Conservation (phyloP, 2,113 vertebrate genomes). For the Hylia prasina region DNA sequence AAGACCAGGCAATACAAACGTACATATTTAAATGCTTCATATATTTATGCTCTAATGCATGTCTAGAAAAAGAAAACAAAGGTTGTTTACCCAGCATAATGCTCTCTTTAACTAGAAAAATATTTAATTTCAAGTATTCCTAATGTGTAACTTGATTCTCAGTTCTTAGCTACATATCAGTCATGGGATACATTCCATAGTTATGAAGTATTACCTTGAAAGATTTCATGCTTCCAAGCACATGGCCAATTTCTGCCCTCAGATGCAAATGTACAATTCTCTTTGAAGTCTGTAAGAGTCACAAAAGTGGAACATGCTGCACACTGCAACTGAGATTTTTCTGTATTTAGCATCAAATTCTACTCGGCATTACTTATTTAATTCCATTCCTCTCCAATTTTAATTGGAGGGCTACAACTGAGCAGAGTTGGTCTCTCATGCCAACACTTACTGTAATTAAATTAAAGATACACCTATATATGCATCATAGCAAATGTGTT, state of each 20-base stretch:
- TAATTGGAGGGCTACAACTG: background rate
- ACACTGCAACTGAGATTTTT: background rate
- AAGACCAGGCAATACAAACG: background rate
- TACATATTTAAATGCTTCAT: background rate
- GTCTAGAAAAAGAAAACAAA: background rate
- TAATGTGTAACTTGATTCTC: slow-evolving; percentile 47
- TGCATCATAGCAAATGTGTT: background rate
- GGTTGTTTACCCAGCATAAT: background rate
- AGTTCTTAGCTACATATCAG: slow-evolving; percentile 47
- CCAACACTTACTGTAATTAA: background rate
- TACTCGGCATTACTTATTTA: background rate
- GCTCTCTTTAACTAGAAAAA: slow-evolving; percentile 30
- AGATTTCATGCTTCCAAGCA: slow-evolving; percentile 50
- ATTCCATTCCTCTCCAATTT: background rate
- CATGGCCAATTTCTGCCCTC: background rate
- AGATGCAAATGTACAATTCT: slow-evolving; percentile 29
- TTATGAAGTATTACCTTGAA: slow-evolving; percentile 59
- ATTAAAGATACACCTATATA: background rate
- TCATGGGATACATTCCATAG: slow-evolving; percentile 60
- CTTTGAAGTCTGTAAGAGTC: background rate
- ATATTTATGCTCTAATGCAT: background rate
- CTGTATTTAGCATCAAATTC: background rate
- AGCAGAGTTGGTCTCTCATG: background rate
- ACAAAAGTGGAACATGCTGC: background rate
- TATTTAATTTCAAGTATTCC: slow-evolving; percentile 33